These are phyloP conservation scores for Agapornis roseicollis DNA, from an alignment of 2,113 vertebrate species.

Conservation along the genomic window DNA sequence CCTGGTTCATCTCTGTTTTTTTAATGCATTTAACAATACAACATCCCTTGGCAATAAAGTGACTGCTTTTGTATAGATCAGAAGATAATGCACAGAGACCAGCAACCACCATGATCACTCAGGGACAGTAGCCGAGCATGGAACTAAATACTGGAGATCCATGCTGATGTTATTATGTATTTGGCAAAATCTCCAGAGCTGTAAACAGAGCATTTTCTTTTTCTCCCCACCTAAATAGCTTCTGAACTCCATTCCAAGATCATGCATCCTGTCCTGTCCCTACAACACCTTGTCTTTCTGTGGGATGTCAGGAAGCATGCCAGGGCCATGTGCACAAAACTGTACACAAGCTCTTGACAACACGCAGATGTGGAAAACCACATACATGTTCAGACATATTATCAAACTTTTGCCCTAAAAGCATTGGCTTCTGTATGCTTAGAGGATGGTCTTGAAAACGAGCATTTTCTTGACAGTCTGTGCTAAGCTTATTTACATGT, in stretches of 20 bases:
- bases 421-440: not conserved
- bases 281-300: not conserved
- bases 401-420: not conserved
- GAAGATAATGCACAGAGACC: not conserved
- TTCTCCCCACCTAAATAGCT: not conserved
- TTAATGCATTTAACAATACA: not conserved
- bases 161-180: not conserved
- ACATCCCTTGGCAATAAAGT: not conserved
- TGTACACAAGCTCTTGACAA: not conserved
- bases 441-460: not conserved
- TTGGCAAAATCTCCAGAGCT: not conserved
- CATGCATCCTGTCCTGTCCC: not conserved
- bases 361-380: not conserved
- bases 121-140: not conserved
- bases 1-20: slow-evolving; percentile 15
- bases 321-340: not conserved
- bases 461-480: not conserved
- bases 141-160: not conserved
- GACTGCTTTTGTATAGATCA: not conserved
- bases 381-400: not conserved
- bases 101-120: not conserved
- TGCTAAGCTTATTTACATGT: accelerated
- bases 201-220: not conserved
- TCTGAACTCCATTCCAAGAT: not conserved
- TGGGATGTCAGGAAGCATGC: not conserved